Conservation (phyloP, 2,797 vertebrate species). For the Molossus molossus region DNA sequence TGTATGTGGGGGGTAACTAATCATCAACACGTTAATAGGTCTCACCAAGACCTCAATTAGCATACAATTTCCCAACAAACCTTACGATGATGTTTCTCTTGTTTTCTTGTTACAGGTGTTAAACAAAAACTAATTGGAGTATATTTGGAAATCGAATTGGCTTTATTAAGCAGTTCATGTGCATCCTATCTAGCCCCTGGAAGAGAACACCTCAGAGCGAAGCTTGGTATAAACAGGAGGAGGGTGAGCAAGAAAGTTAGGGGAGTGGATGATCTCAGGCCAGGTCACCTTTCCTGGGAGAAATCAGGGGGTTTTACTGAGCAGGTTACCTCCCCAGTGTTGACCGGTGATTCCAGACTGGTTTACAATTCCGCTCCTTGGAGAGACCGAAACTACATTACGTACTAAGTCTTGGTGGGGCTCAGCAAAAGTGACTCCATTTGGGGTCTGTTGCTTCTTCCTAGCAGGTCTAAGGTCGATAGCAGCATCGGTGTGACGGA, state of each 20-base stretch:
- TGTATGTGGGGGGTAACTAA: fast-evolving
- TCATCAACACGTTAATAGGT: neutral
- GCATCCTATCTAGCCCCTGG: no score
- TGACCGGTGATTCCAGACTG: neutral
- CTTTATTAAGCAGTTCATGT: neutral
- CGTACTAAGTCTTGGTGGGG: neutral
- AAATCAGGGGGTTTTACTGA: neutral
- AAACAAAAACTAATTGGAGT: neutral
- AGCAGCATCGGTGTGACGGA: neutral
- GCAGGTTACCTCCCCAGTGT: neutral
- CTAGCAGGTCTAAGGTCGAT: neutral
- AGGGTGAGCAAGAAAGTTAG: neutral
- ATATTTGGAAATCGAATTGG: neutral
- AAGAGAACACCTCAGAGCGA: neutral
- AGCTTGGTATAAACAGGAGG: neutral
- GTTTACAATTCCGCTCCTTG: neutral
- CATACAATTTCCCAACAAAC: neutral
- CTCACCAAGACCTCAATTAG: neutral
- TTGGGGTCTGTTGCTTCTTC: neutral
- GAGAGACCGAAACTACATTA: neutral
- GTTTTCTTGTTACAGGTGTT: neutral
- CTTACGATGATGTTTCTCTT: neutral
- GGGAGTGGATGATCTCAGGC: neutral
- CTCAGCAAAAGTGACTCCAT: neutral
- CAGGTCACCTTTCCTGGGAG: no score